These are phyloP conservation scores for Nymphicus hollandicus DNA, from an alignment of 2,113 vertebrate genomes.

Conservation along the genomic window DNA sequence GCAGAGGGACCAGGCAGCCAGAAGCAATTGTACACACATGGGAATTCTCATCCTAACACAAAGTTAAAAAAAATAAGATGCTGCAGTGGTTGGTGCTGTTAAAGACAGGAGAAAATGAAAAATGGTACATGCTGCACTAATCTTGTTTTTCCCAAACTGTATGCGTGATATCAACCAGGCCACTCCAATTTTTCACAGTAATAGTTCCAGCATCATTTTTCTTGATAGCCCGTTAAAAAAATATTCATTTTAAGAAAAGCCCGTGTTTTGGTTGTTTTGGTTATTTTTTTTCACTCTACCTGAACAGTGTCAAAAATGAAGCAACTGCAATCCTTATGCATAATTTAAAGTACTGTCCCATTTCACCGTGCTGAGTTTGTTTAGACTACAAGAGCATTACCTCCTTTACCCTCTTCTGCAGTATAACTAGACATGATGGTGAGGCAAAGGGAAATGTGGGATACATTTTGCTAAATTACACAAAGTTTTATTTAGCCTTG, in stretches of 20 bases:
- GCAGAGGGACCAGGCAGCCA: not conserved
- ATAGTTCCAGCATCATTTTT: slow-evolving; percentile 20
- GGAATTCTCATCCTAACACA: slow-evolving; percentile 1
- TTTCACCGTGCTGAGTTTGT: slow-evolving; percentile 5
- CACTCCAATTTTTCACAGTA: slow-evolving; percentile 40
- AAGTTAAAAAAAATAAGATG: slow-evolving; percentile 16
- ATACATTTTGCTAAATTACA: not conserved
- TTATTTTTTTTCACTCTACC: not conserved
- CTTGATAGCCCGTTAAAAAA: slow-evolving; percentile 1
- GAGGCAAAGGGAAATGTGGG: not conserved
- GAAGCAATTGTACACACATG: not conserved
- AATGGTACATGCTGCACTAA: slow-evolving; percentile 26
- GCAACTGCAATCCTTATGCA: slow-evolving; percentile 43
- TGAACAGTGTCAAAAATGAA: slow-evolving; percentile 41
- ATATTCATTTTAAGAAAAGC: slow-evolving; percentile 2
- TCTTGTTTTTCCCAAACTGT: slow-evolving; percentile 38
- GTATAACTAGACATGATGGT: not conserved
- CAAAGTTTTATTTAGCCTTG: not conserved
- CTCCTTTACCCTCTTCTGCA: slow-evolving; percentile 40
- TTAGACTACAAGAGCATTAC: slow-evolving; percentile 36
- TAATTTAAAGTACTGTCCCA: slow-evolving; percentile 48
- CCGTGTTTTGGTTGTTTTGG: not conserved
- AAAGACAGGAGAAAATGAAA: slow-evolving; percentile 41
- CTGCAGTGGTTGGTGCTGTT: not conserved
- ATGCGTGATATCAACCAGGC: not conserved